Evolutionary conservation across 37 sponge, comb jelly and placozoan species (phyloP), one percentile per base, ranked within the genome.

Genomic region (Sycon ciliatum): DNA sequence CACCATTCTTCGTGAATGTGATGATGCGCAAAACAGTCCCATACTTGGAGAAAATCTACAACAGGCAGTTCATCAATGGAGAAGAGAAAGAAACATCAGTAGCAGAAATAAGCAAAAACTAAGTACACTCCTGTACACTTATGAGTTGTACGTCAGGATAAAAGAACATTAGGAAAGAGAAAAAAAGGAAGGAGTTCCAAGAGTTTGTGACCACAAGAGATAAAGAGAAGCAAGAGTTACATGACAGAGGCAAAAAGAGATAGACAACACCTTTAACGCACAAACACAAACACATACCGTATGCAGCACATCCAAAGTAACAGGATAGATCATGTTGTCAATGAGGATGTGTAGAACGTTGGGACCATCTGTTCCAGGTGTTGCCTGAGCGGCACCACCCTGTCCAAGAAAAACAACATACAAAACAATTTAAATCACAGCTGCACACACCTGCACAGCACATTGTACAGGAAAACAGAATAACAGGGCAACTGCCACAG

Each of bases 321-420:
- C 84, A 0, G 88, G 92, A 67, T 87, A 86, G 71, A 86, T 61
- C 88, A 91, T 86, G 65, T 91, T 87, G 32, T 91, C 92, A 49
- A 91, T 81, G 62, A 86, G 83, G 32, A 91, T 71, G 20, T 82
- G 73, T 3, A 91, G 68, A 20, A 91, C n/a, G n/a, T n/a, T n/a
- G n/a, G n/a, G n/a, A n/a, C n/a, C n/a, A n/a, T n/a, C n/a, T n/a
- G n/a, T n/a, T n/a, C n/a, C n/a, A n/a, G n/a, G n/a, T n/a, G n/a
- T n/a, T n/a, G n/a, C n/a, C n/a, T n/a, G n/a, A n/a, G n/a, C n/a
- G n/a, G n/a, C n/a, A n/a, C n/a, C n/a, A n/a, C n/a, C n/a, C n/a
- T n/a, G n/a, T n/a, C n/a, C n/a, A n/a, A n/a, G n/a, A n/a, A n/a
- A n/a, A n/a, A n/a, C n/a, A n/a, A n/a, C n/a, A n/a, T n/a, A n/a